These are phyloP conservation scores for Anodontia alba DNA, from an alignment of 2,888 invertebrate genomes.

Conservation along the genomic window DNA sequence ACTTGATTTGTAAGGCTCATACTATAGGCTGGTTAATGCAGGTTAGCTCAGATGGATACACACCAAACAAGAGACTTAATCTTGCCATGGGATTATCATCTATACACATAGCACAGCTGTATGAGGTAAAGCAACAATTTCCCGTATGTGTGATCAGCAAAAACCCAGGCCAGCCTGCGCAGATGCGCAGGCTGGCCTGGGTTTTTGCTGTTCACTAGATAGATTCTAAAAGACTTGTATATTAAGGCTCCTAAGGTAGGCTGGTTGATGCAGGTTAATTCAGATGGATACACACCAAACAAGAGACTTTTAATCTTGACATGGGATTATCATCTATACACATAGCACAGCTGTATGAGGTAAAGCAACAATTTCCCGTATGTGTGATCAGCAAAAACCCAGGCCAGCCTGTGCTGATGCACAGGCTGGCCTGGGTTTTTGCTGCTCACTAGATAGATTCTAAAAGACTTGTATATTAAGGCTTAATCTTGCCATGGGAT, in stretches of 20 bases:
- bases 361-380: too few relatives aligned
- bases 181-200: too few relatives aligned
- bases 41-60: slow-evolving; percentile 79
- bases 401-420: too few relatives aligned
- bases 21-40: slow-evolving; percentile 76
- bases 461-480: slow-evolving; percentile 75
- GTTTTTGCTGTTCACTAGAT: too few relatives aligned
- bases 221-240: too few relatives aligned
- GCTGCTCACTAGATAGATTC: too few relatives aligned
- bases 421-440: too few relatives aligned
- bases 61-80: slow-evolving; percentile 76
- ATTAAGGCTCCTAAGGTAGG: slow-evolving; percentile 78
- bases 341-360: slow-evolving; percentile 78
- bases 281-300: slow-evolving; percentile 79
- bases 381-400: too few relatives aligned
- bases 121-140: too few relatives aligned
- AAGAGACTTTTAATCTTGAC: slow-evolving; percentile 75
- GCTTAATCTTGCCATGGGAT: slow-evolving; percentile 82
- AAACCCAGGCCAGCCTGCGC: too few relatives aligned
- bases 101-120: slow-evolving; percentile 79
- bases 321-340: slow-evolving; percentile 82
- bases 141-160: too few relatives aligned
- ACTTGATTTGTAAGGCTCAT: slow-evolving; percentile 77
- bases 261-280: slow-evolving; percentile 75
- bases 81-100: slow-evolving; percentile 81